Evolutionary conservation across 2,797 vertebrate species (phyloP).

Genomic region (Otolemur crassicaudatus): DNA sequence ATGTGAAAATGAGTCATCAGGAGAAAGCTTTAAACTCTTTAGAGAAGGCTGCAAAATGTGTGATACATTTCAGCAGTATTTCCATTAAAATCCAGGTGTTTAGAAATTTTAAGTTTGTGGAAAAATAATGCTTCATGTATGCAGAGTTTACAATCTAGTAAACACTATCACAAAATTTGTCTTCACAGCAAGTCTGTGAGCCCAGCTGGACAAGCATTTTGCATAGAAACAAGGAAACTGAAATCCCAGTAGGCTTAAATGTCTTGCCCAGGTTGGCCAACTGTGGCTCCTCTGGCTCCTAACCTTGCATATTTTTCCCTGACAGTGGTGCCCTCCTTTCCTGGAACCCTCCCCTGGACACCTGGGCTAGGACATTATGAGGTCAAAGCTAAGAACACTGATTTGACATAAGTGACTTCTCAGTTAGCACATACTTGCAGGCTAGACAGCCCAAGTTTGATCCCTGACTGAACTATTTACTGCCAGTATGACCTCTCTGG

Average conservation of each 20-base stretch:
- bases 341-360: neutral
- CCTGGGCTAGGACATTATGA: neutral
- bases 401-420: neutral
- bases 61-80: neutral
- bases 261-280: neutral
- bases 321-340: neutral
- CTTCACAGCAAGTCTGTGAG: neutral
- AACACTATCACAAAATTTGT: neutral
- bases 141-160: neutral
- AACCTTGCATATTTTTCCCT: rapidly evolving
- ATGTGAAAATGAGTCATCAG: neutral
- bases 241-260: neutral
- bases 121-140: neutral
- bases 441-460: neutral
- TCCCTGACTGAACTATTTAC: neutral
- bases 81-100: neutral
- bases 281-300: neutral
- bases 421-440: neutral
- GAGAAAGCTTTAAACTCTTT: neutral
- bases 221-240: neutral
- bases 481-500: neutral
- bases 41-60: neutral
- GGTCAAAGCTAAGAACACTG: neutral
- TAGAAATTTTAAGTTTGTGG: neutral
- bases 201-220: neutral